Base-by-base conservation (phyloP, 2,797 vertebrate species). In the Hoplostethus atlanticus region DNA sequence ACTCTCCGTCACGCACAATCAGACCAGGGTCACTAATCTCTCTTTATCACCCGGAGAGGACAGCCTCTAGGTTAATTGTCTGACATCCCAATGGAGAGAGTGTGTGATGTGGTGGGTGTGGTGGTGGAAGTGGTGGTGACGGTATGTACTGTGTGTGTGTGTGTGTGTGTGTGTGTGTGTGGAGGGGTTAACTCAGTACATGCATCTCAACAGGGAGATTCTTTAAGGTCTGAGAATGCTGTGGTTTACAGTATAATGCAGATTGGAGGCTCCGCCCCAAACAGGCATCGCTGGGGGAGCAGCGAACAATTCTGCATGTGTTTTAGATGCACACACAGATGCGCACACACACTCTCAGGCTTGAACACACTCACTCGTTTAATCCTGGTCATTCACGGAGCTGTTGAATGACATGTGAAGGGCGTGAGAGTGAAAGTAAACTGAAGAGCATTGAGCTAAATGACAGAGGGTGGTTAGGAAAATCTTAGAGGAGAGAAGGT, bases 191-290 rank as follows among this genome's bases (percentile, higher is more conserved):
- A 68, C 42, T 66, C 69, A 77, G 58, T 75, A 64, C 71, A 83
- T 76, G 76, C 58, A 76, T 83, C 71, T 81, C 59, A 67, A 84
- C 80, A 74, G 61, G 15, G 67, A 87, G 81, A 90, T 90, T 91
- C 71, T 87, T 90, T 53, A 81, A 83, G 75, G 86, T 91, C 89
- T 93, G 87, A 91, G 87, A 92, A 93, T 91, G 85, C 69, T 91
- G 85, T 80, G 84, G 87, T 91, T 90, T 87, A 76, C 73, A 62
- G 68, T 81, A 80, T 75, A 86, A 89, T 84, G 83, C 69, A 80
- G 75, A 80, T 85, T 76, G 77, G 52, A 85, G 59, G 58, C 81
- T 16, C 83, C 62, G 73, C 77, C 73, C 82, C 72, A 85, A 81
- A 84, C 75, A 85, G 54, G 78, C 71, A 75, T 51, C 64, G 72